Conservation (phyloP, 2,797 vertebrate genomes). For the Helarctos malayanus region DNA sequence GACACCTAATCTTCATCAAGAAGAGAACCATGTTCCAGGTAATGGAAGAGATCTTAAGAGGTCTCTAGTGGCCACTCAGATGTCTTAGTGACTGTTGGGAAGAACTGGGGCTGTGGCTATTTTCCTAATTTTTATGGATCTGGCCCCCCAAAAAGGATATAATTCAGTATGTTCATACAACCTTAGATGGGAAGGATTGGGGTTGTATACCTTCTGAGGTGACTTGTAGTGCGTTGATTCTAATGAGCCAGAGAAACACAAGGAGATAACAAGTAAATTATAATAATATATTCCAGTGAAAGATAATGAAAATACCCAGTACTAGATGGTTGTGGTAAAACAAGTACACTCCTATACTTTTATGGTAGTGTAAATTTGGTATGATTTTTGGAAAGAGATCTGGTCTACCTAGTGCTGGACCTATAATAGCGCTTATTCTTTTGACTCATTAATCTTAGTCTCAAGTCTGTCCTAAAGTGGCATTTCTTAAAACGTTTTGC, state of each 20-base stretch:
- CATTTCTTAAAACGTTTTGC: conserved; percentile 63
- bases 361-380: neutral
- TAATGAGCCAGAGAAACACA: conserved; percentile 37
- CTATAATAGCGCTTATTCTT: neutral
- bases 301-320: neutral
- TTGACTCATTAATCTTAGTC: neutral
- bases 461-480: conserved; percentile 1
- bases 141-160: neutral
- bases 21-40: conserved; percentile 82
- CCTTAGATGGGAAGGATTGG: neutral
- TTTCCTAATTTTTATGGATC: neutral
- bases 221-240: neutral
- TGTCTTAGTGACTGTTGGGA: neutral
- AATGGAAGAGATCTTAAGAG: conserved; percentile 62
- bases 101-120: neutral
- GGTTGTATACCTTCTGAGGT: neutral
- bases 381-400: neutral
- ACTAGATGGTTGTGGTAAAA: neutral
- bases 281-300: neutral
- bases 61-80: neutral
- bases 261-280: neutral
- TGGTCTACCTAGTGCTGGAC: neutral
- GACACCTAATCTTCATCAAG: neutral
- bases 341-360: neutral
- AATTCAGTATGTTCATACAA: neutral